Percentiles rank a stretch among this genome's conserved stretches.
These are phyloP conservation scores for Thaumatotibia leucotreta DNA, from an alignment of 1,140 invertebrate genomes.

Conservation along the genomic window DNA sequence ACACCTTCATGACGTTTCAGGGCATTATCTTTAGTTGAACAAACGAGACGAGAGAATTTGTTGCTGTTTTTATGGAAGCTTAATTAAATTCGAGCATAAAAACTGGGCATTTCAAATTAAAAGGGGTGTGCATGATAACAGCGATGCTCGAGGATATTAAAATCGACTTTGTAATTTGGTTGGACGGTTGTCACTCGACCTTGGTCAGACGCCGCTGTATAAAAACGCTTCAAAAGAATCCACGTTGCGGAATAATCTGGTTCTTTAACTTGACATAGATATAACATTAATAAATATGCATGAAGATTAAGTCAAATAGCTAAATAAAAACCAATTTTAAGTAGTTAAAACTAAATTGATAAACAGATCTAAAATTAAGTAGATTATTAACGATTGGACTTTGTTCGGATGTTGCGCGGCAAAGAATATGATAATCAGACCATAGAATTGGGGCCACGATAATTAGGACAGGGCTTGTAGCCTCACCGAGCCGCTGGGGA, in stretches of 20 bases:
- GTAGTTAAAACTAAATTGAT: background rate
- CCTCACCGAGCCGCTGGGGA: background rate
- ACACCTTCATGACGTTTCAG: background rate
- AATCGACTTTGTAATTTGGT: slow-evolving; percentile 6
- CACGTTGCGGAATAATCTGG: slow-evolving; percentile 4
- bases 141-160: background rate
- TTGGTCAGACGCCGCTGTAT: background rate
- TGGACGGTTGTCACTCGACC: slow-evolving; percentile 4
- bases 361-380: no score
- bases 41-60: background rate
- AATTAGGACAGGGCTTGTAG: background rate
- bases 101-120: background rate
- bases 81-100: background rate
- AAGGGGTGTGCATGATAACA: background rate
- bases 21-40: background rate
- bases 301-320: background rate
- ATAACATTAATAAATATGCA: slow-evolving; percentile 8
- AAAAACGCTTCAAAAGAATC: background rate
- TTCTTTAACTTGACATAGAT: slow-evolving; percentile 1
- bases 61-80: background rate
- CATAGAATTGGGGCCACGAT: background rate
- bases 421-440: background rate
- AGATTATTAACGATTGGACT: background rate
- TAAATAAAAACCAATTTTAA: background rate
- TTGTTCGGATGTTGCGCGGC: background rate